phyloP scores from a whole-genome alignment of 2,888 invertebrate species.

The Tipula helvola region DNA sequence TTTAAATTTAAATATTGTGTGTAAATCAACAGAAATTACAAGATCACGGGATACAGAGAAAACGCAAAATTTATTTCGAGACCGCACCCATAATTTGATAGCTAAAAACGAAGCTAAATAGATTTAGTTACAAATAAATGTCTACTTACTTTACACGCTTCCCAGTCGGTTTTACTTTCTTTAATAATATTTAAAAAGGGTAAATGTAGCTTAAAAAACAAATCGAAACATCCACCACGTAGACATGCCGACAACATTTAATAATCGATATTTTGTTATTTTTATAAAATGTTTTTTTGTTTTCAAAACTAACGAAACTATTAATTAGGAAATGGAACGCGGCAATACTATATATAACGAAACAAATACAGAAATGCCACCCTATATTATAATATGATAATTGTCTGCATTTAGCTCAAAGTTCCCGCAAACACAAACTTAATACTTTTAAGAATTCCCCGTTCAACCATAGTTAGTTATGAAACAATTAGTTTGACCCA shows the following conservation, averaged over 20 bases:
- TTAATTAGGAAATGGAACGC: background rate
- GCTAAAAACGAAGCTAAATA: too few relatives aligned
- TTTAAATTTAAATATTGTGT: background rate
- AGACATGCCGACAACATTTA: background rate
- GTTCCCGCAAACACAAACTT: background rate
- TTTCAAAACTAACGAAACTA: background rate
- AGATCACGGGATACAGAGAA: background rate
- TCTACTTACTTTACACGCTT: background rate
- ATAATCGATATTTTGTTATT: background rate
- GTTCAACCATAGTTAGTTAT: background rate
- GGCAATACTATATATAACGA: background rate
- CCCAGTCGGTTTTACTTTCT: background rate
- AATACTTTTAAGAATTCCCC: background rate
- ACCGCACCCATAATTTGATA: background rate
- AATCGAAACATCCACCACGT: background rate
- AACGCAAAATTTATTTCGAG: background rate
- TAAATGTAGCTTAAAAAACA: background rate
- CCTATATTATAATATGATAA: background rate
- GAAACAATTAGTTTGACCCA: background rate
- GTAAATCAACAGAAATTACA: background rate
- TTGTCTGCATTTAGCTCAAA: background rate
- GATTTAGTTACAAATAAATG: too few relatives aligned
- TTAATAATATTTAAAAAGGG: background rate
- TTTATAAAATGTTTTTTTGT: background rate
- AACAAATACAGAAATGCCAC: background rate